phyloP scores from a whole-genome alignment of 2,888 invertebrate genomes.

The Mythimna ferrago region DNA sequence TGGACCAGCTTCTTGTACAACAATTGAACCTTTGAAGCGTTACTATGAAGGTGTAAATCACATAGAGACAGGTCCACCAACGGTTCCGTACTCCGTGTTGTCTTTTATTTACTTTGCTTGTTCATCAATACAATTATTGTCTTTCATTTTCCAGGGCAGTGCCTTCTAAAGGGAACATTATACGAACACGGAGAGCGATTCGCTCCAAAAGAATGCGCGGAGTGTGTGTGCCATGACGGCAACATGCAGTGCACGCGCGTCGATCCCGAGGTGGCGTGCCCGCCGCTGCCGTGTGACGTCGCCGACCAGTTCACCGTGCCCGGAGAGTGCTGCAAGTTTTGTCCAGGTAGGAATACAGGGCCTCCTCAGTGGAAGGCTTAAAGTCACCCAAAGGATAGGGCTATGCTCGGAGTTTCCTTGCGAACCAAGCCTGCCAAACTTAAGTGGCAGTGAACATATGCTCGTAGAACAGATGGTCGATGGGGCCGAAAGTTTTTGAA shows the following conservation, averaged over 20 bases:
- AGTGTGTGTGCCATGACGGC: constrained; percentile 96
- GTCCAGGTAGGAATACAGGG: constrained; percentile 92
- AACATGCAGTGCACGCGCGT: constrained; percentile 94
- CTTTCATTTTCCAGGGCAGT: constrained; percentile 89
- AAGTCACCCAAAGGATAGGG: too few species aligned
- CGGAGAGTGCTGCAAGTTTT: constrained; percentile 97
- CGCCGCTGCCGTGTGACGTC: constrained; percentile 94
- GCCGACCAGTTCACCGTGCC: constrained; percentile 95
- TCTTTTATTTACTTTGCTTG: background rate
- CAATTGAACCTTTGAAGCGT: background rate
- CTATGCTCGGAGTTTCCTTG: too few species aligned
- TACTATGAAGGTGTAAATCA: background rate
- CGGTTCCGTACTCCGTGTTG: background rate
- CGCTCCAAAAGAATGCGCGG: constrained; percentile 94
- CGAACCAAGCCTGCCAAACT: too few species aligned
- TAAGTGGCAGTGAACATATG: too few species aligned
- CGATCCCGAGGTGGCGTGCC: constrained; percentile 94
- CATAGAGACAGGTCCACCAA: too few species aligned
- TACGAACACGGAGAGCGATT: constrained; percentile 95
- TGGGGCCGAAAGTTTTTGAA: too few species aligned
- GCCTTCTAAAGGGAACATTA: constrained; percentile 92
- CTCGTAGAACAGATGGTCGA: too few species aligned
- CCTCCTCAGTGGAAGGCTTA: background rate
- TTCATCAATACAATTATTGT: background rate
- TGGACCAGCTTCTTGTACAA: background rate